Conservation (phyloP, 2,797 vertebrate species). For the Pipistrellus nathusii region DNA sequence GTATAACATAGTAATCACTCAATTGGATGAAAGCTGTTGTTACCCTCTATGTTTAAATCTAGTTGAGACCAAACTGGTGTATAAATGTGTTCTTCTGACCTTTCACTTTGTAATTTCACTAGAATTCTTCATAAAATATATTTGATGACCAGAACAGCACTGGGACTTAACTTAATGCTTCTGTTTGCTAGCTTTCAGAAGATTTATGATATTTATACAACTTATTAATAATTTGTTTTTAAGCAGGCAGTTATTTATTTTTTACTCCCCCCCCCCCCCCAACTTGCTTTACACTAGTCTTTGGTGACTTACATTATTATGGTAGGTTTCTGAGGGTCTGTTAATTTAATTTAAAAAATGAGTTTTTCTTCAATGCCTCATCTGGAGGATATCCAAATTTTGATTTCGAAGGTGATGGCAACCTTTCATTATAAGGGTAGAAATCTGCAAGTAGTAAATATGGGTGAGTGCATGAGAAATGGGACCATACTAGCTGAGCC, state of each 20-base stretch:
- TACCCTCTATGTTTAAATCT: not conserved
- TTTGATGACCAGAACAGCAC: not conserved
- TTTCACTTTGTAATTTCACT: not conserved
- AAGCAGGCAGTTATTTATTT: not conserved
- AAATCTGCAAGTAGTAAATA: not conserved
- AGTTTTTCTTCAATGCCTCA: slow-evolving; percentile 14
- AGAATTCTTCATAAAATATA: slow-evolving; percentile 28
- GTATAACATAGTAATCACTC: not conserved
- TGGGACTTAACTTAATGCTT: not conserved
- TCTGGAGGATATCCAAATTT: not conserved
- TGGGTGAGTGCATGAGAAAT: not conserved
- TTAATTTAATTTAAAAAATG: not conserved
- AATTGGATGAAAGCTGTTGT: not conserved
- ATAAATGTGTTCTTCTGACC: not conserved
- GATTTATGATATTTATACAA: not conserved
- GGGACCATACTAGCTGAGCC: not conserved
- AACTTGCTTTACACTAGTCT: not conserved
- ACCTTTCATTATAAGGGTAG: not conserved
- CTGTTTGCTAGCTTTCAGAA: not conserved
- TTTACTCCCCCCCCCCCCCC: not conserved
- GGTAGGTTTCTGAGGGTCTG: not conserved
- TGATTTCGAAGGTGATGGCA: slow-evolving; percentile 27
- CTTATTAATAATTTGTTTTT: slow-evolving; percentile 12
- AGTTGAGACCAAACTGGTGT: not conserved
- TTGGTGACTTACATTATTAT: not conserved